Evolutionary conservation across 2,888 invertebrate species (phyloP).

Genomic region (Eupithecia subumbrata): DNA sequence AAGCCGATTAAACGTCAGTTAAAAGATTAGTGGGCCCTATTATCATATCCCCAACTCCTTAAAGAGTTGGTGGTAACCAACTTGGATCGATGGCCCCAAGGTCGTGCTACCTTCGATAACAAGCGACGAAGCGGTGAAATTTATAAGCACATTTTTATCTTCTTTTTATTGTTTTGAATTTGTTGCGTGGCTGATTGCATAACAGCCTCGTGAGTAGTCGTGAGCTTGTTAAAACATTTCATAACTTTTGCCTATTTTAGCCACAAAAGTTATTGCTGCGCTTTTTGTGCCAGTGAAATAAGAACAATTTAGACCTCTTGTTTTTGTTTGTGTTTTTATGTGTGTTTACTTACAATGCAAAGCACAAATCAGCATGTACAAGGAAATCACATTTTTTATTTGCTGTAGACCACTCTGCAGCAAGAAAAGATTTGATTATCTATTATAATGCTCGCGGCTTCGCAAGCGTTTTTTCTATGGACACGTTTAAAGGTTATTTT

Average conservation of each 20-base stretch:
- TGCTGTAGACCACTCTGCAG: too few species aligned
- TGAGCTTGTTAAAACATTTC: neutral
- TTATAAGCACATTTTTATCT: neutral
- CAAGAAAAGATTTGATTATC: too few species aligned
- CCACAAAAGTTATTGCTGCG: neutral
- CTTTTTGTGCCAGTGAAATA: neutral
- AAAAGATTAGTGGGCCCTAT: slow-evolving; percentile 24
- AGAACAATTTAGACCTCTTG: too few species aligned
- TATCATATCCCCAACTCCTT: slow-evolving; percentile 28
- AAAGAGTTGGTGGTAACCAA: neutral
- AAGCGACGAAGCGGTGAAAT: neutral
- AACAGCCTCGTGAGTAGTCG: neutral
- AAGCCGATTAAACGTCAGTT: slow-evolving; percentile 24
- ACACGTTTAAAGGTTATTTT: neutral
- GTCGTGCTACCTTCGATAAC: neutral
- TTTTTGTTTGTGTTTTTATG: neutral
- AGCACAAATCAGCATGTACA: neutral
- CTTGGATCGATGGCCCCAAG: slow-evolving; percentile 11
- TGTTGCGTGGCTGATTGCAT: neutral
- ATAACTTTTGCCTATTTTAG: neutral
- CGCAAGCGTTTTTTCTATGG: neutral
- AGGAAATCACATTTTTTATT: too few species aligned
- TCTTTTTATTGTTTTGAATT: neutral
- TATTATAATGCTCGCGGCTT: too few species aligned
- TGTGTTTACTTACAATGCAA: neutral